Conservation (phyloP, 1,140 invertebrate species). For the Doryteuthis pealeii region DNA sequence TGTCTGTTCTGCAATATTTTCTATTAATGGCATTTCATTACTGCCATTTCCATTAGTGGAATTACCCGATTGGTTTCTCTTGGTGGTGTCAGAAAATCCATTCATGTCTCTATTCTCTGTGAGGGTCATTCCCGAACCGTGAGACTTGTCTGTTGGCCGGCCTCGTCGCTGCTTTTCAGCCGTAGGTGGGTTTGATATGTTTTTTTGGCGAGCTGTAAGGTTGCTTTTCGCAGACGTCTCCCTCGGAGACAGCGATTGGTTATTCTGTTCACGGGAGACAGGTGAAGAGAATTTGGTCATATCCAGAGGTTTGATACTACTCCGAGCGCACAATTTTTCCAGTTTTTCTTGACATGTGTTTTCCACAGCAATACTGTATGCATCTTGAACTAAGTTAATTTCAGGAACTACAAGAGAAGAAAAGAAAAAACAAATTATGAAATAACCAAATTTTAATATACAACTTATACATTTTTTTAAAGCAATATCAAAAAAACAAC, state of each 20-base stretch:
- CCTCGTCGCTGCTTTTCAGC: conserved; percentile 27
- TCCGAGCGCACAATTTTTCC: conserved; percentile 84
- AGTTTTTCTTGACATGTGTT: conserved; percentile 85
- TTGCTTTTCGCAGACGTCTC: conserved; percentile 21
- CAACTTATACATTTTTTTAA: too few species aligned
- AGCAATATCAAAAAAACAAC: neutral
- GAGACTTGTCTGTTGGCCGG: conserved; percentile 27
- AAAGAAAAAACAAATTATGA: conserved; percentile 21
- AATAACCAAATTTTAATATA: neutral
- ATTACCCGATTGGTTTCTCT: conserved; percentile 22
- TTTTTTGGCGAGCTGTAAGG: conserved; percentile 35
- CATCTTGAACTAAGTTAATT: conserved; percentile 87
- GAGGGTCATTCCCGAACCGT: conserved; percentile 16
- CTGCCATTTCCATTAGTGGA: conserved; percentile 26
- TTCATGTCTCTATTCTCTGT: conserved; percentile 19
- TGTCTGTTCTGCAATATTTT: conserved; percentile 28
- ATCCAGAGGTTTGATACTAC: conserved; percentile 89
- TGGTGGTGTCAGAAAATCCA: conserved; percentile 23
- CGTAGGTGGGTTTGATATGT: neutral
- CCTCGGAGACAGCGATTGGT: neutral
- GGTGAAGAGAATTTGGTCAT: conserved; percentile 88
- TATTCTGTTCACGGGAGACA: neutral
- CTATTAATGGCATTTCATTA: conserved; percentile 41
- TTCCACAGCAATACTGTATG: conserved; percentile 95
- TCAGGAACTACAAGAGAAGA: conserved; percentile 74